Base-by-base conservation (phyloP, 2,888 invertebrate species). In the Trichacis sp. region DNA sequence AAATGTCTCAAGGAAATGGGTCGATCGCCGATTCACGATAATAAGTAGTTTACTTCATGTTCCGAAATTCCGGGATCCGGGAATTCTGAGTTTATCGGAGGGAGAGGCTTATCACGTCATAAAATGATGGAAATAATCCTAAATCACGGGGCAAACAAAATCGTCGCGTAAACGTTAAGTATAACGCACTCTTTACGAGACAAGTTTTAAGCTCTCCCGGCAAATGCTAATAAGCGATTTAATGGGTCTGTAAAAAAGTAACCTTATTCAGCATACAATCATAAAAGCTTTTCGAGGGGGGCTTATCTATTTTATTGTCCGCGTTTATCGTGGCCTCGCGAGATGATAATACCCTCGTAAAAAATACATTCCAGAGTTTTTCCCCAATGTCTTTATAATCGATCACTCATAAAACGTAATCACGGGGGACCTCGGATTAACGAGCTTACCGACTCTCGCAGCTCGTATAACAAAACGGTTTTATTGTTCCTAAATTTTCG, bases 251-350 rank as follows among this genome's bases (percentile, higher is more conserved):
- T 60, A 55, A 59, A 63, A 61, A 64, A 54, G 59, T 56, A 55
- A 60, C 40, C 56, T 55, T 43, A 60, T 60, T 64, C 46, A 36
- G 64, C 58, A 60, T n/a, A 64, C 60, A 64, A 64, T 64, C 64
- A 60, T 64, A 64, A 64, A 64, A 56, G 42, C 40, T 47, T n/a
- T 29, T 64, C 47, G 54, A 64, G 50, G 54, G 50, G 54, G 14
- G 54, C 59, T 64, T 64, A 64, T 64, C 64, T 59, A 64, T 64
- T 64, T 64, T 64, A 59, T 51, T 55, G 48, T 46, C 30, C 51
- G 51, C 60, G 43, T 64, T 48, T 12, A 14, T n/a, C n/a, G 40
- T 15, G 24, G 30, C 30, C 12, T 30, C 46, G 40, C 24, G 33
- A 29, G 38, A 17, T 14, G 53, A 57, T 63, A 57, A 42, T 19